Evolutionary conservation across 2,113 vertebrate genomes (phyloP), one percentile per base, ranked within the genome.

Genomic region (Mormyrus iriodes): DNA sequence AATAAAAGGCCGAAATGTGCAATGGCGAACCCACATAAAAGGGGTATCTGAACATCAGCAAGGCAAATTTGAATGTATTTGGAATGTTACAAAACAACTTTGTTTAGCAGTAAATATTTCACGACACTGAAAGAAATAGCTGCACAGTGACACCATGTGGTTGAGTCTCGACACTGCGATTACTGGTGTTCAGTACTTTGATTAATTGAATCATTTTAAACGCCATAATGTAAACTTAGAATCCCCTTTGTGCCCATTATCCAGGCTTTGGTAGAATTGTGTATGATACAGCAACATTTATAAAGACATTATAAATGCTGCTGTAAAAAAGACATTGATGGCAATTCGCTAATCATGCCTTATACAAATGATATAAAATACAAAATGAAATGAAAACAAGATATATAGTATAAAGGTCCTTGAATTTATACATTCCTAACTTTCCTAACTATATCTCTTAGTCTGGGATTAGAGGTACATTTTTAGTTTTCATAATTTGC

Each of bases 141-240:
- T 79, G 31, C 73, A 79, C 73, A 79, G 73, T 79, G 73, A 79
- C 73, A 79, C 73, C 73, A 79, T 79, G 73, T 79, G 73, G 73
- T 42, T 79, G 35, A 42, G 6, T 7, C 13, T 79, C 31, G 42
- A 79, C 31, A 79, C 31, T 42, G 6, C 73, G 39, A 42, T 79
- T 42, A 42, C 35, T 19, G 17, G 13, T 39, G 19, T 17, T 79
- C 31, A 79, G 73, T 79, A 79, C 73, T 79, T 35, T 42, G 31
- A 79, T 79, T 19, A 19, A 79, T 39, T 42, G 12, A 19, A 79
- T 42, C 35, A 2, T 39, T 42, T 79, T 19, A 79, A 79, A 79
- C 39, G 6, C 35, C 73, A 42, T 19, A 19, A 19, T 42, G 31
- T 79, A 79, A 19, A 35, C 73, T 79, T 69, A 31, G 27, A 69